phyloP scores from a whole-genome alignment of 2,113 vertebrate species.

The Gnathonemus longibarbis region DNA sequence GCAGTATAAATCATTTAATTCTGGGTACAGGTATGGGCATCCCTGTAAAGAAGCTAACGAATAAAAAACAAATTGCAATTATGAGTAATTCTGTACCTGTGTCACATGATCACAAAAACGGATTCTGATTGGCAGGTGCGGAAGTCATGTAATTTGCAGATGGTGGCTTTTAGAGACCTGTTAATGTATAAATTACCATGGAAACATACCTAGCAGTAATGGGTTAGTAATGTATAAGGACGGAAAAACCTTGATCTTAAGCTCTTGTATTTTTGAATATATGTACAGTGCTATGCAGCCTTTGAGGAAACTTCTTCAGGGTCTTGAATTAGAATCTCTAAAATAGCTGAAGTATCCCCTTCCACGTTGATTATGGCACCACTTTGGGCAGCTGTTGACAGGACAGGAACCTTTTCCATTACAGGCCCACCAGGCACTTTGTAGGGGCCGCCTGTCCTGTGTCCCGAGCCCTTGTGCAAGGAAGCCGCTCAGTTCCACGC shows the following conservation, averaged over 20 bases:
- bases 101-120: background rate
- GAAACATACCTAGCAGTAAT: background rate
- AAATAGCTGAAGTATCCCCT: background rate
- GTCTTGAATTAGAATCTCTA: background rate
- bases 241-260: background rate
- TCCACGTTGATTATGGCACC: background rate
- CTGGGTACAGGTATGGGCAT: background rate
- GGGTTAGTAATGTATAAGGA: background rate
- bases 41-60: background rate
- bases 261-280: background rate
- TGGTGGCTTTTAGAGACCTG: background rate
- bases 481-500: constrained; percentile 29
- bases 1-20: background rate
- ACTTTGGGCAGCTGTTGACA: background rate
- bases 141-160: background rate
- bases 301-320: background rate
- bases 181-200: background rate
- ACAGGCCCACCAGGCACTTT: background rate
- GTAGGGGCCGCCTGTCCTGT: constrained; percentile 20
- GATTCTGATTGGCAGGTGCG: background rate
- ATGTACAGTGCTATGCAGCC: background rate
- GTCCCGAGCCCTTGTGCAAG: constrained; percentile 16
- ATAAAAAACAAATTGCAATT: background rate
- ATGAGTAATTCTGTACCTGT: background rate
- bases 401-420: background rate